phyloP scores from a whole-genome alignment of 1,140 invertebrate genomes.

The Colletes gigas region DNA sequence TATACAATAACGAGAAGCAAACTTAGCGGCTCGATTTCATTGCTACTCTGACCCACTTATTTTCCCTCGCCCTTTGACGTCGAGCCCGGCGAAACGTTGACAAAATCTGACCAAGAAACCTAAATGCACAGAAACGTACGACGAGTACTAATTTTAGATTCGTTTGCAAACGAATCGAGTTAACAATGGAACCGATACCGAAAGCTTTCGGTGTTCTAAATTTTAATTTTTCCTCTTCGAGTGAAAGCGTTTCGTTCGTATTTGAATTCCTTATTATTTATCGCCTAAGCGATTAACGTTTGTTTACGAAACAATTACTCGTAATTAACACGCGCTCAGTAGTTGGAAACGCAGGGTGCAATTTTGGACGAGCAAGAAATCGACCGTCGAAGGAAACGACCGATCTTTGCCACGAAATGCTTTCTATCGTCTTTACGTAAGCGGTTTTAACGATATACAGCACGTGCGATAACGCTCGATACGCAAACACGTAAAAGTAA shows the following conservation, averaged over 20 bases:
- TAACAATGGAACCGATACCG: too few species aligned
- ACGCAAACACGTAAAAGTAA: conserved; percentile 9
- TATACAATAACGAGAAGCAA: conserved; percentile 55
- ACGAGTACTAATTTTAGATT: too few species aligned
- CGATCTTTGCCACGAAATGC: conserved; percentile 29
- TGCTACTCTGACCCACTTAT: conserved; percentile 50
- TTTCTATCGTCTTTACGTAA: conserved; percentile 52
- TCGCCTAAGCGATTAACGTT: neutral
- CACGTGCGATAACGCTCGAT: conserved; percentile 35
- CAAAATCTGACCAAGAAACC: neutral
- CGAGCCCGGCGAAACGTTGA: neutral
- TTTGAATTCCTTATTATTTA: too few species aligned
- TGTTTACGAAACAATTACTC: neutral
- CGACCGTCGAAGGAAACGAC: conserved; percentile 17
- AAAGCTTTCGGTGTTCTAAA: too few species aligned
- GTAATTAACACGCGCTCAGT: neutral
- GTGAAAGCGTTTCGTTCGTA: too few species aligned
- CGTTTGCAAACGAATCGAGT: too few species aligned
- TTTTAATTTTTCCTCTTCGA: too few species aligned
- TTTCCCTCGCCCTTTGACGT: neutral
- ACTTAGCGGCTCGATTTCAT: conserved; percentile 43
- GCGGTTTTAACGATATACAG: conserved; percentile 15
- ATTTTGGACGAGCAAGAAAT: neutral
- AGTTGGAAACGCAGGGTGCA: neutral
- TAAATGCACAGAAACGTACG: neutral